Conservation (phyloP, 2,888 invertebrate species). For the Synanthedon vespiformis region DNA sequence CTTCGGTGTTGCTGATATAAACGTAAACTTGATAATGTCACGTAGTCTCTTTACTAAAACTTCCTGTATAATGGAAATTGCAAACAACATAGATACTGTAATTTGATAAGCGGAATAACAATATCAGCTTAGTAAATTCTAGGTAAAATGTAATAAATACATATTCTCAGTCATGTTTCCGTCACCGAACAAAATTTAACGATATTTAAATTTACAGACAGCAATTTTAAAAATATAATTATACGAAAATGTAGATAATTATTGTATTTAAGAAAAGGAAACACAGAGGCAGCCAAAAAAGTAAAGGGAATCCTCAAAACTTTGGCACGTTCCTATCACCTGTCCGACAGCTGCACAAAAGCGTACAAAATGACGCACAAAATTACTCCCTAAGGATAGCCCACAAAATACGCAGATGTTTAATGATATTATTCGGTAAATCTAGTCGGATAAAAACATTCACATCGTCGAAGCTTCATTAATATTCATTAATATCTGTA, state of each 20-base stretch:
- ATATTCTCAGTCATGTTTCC: no score
- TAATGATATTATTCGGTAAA: slow-evolving; percentile 13
- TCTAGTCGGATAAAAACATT: slow-evolving; percentile 10
- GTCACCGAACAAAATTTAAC: no score
- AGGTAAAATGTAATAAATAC: no score
- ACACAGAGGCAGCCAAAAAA: no score
- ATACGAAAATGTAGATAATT: no score
- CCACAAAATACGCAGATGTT: slow-evolving; percentile 41
- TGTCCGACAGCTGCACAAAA: slow-evolving; percentile 53
- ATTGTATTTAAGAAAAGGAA: no score
- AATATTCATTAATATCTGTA: neutral
- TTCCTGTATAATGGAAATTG: neutral
- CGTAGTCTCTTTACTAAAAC: neutral
- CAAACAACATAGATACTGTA: neutral
- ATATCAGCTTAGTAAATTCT: no score
- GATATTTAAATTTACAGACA: no score
- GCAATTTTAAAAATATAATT: no score
- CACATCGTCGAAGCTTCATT: neutral
- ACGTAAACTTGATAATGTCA: neutral
- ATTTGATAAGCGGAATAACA: no score
- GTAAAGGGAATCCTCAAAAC: no score
- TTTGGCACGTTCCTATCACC: slow-evolving; percentile 50
- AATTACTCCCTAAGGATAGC: slow-evolving; percentile 41
- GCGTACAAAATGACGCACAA: slow-evolving; percentile 40
- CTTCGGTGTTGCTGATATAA: slow-evolving; percentile 4